phyloP scores from a whole-genome alignment of 2,888 invertebrate genomes.

The Pyrrhia umbra region DNA sequence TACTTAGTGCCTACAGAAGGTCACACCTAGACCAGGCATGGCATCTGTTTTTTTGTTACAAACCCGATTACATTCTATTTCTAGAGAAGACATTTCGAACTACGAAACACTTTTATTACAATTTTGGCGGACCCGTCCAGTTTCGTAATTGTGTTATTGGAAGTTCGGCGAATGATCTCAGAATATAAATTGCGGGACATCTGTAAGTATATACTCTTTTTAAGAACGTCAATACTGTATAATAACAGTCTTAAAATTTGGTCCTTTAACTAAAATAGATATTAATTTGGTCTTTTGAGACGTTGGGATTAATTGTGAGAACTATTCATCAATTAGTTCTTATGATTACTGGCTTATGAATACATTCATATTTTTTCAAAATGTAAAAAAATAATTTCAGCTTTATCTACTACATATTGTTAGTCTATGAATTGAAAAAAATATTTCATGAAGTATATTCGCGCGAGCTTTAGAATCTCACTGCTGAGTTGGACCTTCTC shows the following conservation, averaged over 20 bases:
- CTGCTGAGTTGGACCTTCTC: slow-evolving; percentile 15
- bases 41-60: slow-evolving; percentile 17
- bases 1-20: slow-evolving; percentile 7
- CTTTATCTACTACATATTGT: too few species aligned
- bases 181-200: slow-evolving; percentile 50
- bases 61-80: slow-evolving; percentile 14
- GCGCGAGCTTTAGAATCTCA: slow-evolving; percentile 25
- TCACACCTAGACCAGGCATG: too few species aligned
- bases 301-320: not conserved
- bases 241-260: not conserved
- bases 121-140: slow-evolving; percentile 29
- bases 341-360: too few species aligned
- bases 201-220: slow-evolving; percentile 10
- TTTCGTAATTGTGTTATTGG: slow-evolving; percentile 53
- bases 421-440: too few species aligned
- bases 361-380: too few species aligned
- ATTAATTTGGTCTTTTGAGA: slow-evolving; percentile 4
- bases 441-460: too few species aligned
- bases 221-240: not conserved
- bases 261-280: not conserved
- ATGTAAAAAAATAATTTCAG: not conserved
- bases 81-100: slow-evolving; percentile 11
- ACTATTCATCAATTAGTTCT: too few species aligned
- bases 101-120: slow-evolving; percentile 40
- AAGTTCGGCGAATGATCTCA: slow-evolving; percentile 45